phyloP scores from a whole-genome alignment of 2,113 vertebrate genomes.

The Tragelaphus scriptus region DNA sequence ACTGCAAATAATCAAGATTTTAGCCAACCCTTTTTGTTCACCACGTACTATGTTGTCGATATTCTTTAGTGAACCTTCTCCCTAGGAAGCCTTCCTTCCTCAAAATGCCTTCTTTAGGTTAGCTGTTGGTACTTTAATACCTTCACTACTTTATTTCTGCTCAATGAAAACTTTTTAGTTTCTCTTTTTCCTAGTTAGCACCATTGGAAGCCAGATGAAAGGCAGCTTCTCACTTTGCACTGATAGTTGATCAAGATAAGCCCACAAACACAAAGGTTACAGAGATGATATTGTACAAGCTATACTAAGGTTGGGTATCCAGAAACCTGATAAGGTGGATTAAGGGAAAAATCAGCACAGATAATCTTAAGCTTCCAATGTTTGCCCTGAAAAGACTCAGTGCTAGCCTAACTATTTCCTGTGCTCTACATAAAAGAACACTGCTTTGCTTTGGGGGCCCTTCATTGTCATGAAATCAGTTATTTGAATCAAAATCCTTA shows the following conservation, averaged over 20 bases:
- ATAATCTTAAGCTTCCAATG: constrained; percentile 56
- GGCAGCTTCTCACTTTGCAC: constrained; percentile 55
- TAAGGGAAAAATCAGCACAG: constrained; percentile 59
- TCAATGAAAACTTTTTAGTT: constrained; percentile 57
- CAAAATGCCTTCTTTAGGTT: constrained; percentile 53
- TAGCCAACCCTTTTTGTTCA: neutral
- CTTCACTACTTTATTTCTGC: constrained; percentile 52
- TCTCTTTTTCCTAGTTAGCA: constrained; percentile 56
- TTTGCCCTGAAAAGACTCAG: constrained; percentile 26
- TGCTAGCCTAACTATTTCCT: constrained; percentile 49
- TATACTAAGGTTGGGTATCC: constrained; percentile 35
- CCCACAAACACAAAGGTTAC: constrained; percentile 60
- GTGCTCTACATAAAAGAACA: constrained; percentile 60
- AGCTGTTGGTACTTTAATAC: constrained; percentile 32
- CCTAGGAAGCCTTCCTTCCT: constrained; percentile 53
- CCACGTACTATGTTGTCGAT: constrained; percentile 9
- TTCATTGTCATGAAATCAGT: constrained; percentile 63
- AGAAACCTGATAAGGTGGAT: constrained; percentile 50
- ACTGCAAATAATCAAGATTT: constrained; percentile 49
- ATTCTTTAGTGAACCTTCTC: constrained; percentile 48
- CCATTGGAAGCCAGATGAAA: constrained; percentile 69
- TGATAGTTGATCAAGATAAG: constrained; percentile 65
- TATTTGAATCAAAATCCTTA: constrained; percentile 63
- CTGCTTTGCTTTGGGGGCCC: constrained; percentile 40
- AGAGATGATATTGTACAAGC: constrained; percentile 62